Conservation (phyloP, 2,113 vertebrate species). For the Heteronetta atricapilla region DNA sequence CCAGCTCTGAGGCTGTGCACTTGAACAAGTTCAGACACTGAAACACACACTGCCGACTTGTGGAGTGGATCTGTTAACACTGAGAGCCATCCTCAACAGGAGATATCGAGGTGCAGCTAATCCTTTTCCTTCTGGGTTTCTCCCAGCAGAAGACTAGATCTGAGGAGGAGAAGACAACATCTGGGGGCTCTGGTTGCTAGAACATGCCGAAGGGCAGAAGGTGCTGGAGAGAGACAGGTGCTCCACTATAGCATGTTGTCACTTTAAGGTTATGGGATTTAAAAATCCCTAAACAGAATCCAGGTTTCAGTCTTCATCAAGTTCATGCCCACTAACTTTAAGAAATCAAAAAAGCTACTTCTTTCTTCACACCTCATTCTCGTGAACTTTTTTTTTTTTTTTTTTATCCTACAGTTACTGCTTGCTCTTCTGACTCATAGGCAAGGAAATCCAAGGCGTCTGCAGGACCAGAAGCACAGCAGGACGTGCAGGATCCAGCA, state of each 20-base stretch:
- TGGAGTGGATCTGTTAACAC: neutral
- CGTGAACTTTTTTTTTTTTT: rapidly evolving
- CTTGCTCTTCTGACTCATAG: neutral
- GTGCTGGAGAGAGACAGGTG: neutral
- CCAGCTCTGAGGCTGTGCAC: neutral
- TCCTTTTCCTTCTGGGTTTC: neutral
- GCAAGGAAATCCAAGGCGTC: neutral
- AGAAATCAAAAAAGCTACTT: neutral
- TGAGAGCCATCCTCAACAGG: neutral
- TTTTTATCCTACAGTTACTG: neutral
- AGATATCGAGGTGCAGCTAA: neutral
- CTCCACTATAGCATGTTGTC: neutral
- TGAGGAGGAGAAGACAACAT: neutral
- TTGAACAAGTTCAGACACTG: neutral
- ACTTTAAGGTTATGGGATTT: neutral
- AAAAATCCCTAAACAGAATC: neutral
- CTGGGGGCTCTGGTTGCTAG: neutral
- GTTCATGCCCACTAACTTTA: neutral
- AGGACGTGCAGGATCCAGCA: too few relatives aligned
- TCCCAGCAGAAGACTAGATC: neutral
- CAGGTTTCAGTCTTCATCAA: neutral
- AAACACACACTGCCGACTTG: neutral
- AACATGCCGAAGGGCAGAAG: neutral
- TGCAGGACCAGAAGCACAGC: neutral
- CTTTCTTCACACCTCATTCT: neutral